Percentiles rank a stretch among this genome's conserved stretches.
These are phyloP conservation scores for Monoplex corrugatus DNA, from an alignment of 2,888 invertebrate species.

Conservation along the genomic window DNA sequence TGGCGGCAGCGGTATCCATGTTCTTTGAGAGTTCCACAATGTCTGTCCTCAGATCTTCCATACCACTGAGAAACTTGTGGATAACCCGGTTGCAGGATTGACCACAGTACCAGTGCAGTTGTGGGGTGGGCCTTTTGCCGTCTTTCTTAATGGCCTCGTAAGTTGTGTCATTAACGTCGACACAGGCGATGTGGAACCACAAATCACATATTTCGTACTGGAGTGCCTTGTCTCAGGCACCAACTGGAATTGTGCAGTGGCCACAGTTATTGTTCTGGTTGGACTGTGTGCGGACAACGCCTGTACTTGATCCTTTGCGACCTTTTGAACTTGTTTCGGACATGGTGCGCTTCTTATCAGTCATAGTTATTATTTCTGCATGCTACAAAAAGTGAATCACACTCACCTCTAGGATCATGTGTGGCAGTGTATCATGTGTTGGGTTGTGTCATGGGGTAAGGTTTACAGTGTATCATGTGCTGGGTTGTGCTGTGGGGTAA, in stretches of 20 bases:
- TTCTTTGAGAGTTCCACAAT: not conserved
- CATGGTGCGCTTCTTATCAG: no score
- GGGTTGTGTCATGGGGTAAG: no score
- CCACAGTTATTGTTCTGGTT: not conserved
- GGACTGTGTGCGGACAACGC: no score
- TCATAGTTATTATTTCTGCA: no score
- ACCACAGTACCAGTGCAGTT: not conserved
- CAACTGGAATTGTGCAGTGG: not conserved
- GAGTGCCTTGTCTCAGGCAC: not conserved
- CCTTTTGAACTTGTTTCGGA: no score
- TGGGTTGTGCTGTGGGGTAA: no score
- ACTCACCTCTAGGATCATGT: no score
- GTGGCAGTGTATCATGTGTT: no score
- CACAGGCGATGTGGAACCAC: not conserved
- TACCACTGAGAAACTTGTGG: not conserved
- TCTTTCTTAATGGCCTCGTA: slow-evolving; percentile 14
- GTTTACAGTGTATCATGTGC: no score
- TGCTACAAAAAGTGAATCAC: no score
- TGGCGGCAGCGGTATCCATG: not conserved
- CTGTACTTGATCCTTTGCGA: no score
- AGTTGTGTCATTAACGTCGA: not conserved
- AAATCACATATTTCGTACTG: not conserved
- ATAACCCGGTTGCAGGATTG: not conserved
- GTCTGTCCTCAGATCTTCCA: not conserved
- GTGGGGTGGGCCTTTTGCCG: not conserved